Evolutionary conservation across 1,140 invertebrate species (phyloP).

Genomic region (Drosophila lacteicornis): DNA sequence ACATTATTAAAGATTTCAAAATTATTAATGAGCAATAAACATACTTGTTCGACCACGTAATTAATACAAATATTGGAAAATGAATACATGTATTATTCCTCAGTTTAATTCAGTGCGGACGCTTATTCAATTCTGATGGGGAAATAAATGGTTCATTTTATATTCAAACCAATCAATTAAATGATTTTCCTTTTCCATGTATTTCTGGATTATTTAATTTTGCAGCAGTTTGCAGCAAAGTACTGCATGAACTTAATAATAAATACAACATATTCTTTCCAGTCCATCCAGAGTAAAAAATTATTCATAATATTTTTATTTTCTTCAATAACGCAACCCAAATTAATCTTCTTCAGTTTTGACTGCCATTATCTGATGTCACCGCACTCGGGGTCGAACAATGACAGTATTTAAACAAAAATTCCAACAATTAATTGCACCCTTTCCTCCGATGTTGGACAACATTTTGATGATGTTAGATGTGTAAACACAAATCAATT

Average conservation of each 20-base stretch:
- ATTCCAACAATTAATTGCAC: constrained; percentile 39
- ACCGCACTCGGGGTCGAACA: constrained; percentile 22
- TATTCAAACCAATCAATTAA: constrained; percentile 3
- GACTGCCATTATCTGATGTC: constrained; percentile 33
- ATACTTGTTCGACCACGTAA: background rate
- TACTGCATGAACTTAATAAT: background rate
- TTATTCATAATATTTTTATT: background rate
- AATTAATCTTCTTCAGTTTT: constrained; percentile 32
- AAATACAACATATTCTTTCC: background rate
- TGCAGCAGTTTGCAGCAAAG: too few species aligned
- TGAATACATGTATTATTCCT: background rate
- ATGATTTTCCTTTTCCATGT: background rate
- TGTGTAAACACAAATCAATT: constrained; percentile 57
- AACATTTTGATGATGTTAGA: constrained; percentile 44
- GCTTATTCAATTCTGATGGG: background rate
- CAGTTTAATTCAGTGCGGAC: background rate
- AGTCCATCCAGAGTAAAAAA: background rate
- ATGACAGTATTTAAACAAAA: constrained; percentile 32
- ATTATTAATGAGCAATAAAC: background rate
- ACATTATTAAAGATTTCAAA: background rate
- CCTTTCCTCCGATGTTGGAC: constrained; percentile 13
- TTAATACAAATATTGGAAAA: background rate
- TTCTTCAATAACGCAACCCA: background rate
- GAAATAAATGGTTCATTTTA: background rate
- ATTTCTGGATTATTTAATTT: background rate